phyloP scores from a whole-genome alignment of 2,888 invertebrate genomes.

The Aphodius sticticus region DNA sequence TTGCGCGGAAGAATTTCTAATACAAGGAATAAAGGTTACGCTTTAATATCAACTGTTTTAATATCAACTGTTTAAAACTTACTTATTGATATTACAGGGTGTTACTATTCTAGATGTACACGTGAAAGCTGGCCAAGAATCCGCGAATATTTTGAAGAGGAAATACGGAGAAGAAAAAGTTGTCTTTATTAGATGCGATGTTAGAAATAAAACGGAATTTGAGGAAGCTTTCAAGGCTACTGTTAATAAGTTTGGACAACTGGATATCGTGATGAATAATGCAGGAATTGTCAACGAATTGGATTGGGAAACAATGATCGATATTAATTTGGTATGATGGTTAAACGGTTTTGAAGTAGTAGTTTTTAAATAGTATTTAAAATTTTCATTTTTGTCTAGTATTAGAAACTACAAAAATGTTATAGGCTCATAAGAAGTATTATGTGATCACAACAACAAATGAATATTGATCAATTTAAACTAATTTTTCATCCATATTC shows the following conservation, averaged over 20 bases:
- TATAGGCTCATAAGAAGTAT: no score
- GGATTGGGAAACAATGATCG: constrained; percentile 4
- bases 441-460: no score
- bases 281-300: background rate
- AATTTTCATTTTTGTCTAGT: no score
- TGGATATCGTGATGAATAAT: constrained; percentile 18
- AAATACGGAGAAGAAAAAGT: constrained; percentile 73
- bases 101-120: constrained; percentile 52
- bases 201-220: constrained; percentile 76
- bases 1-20: constrained; percentile 23
- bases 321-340: constrained; percentile 15
- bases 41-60: no score
- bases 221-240: constrained; percentile 59
- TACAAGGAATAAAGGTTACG: background rate
- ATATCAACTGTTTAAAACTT: no score
- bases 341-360: no score
- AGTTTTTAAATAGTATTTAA: no score
- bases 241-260: constrained; percentile 6
- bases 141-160: constrained; percentile 67
- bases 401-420: no score
- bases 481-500: no score
- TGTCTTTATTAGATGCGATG: constrained; percentile 75
- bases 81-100: constrained; percentile 44
- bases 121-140: constrained; percentile 64
- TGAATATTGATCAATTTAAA: no score